Percentiles rank a stretch among this genome's conserved stretches.
Evolutionary conservation across 2,797 vertebrate genomes (phyloP).

Genomic region (Meriones psammophilus): DNA sequence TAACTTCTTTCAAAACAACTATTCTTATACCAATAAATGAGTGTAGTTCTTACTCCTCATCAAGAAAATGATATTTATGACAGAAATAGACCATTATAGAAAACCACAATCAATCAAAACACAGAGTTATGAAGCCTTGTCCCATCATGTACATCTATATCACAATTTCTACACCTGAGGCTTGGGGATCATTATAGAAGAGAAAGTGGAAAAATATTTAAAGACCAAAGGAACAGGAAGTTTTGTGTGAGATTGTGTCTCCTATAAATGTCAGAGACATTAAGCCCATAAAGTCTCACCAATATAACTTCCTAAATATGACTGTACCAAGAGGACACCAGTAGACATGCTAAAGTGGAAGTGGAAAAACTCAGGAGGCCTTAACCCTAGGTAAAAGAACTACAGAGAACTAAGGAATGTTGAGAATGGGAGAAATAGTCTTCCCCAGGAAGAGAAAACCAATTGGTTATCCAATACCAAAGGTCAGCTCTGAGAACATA

Average conservation of each 20-base stretch:
- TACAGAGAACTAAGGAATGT: neutral
- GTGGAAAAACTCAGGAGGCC: too few relatives aligned
- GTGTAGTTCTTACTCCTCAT: neutral
- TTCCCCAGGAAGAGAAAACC: neutral
- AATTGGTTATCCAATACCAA: neutral
- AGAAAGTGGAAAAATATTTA: neutral
- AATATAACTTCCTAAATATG: too few relatives aligned
- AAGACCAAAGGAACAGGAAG: neutral
- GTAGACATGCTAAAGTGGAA: neutral
- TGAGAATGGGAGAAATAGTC: neutral
- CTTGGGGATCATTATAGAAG: neutral
- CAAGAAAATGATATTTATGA: neutral
- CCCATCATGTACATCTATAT: neutral
- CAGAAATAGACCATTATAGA: neutral
- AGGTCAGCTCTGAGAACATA: neutral
- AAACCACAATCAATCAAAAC: neutral
- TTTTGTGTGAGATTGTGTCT: neutral
- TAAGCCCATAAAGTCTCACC: too few relatives aligned
- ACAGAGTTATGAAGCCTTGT: neutral
- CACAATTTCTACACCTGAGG: neutral
- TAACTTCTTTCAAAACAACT: neutral
- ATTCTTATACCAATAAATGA: neutral
- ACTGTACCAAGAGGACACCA: neutral
- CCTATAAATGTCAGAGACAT: too few relatives aligned
- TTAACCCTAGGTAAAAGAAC: neutral